Conservation (phyloP, 2,113 vertebrate genomes). For the Ptilorrhoa leucosticta region DNA sequence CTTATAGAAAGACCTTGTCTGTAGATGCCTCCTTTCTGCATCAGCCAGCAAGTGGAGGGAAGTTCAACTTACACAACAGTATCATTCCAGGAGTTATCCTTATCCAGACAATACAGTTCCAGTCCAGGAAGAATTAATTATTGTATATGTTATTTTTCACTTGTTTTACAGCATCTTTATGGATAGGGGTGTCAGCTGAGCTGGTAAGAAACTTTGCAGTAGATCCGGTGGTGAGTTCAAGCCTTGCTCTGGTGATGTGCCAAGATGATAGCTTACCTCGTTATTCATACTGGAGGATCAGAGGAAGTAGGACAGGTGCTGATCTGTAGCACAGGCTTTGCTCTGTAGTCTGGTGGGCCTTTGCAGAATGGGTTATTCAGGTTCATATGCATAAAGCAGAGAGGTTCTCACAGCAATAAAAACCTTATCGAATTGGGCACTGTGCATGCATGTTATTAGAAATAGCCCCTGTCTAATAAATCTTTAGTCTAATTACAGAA, state of each 20-base stretch:
- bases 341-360: neutral
- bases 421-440: neutral
- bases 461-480: neutral
- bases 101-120: neutral
- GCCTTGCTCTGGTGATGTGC: neutral
- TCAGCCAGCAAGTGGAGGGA: neutral
- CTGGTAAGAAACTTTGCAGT: neutral
- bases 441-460: neutral
- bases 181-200: neutral
- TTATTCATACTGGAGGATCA: neutral
- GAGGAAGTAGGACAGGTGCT: neutral
- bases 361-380: neutral
- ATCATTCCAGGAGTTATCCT: neutral
- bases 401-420: neutral
- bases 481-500: neutral
- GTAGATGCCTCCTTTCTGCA: neutral
- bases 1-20: neutral
- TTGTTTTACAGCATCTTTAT: neutral
- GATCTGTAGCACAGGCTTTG: neutral
- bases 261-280: accelerated
- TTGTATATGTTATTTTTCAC: neutral
- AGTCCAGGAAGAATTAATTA: neutral
- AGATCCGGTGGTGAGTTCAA: neutral
- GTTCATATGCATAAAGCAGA: accelerated
- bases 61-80: neutral